Evolutionary conservation across 2,797 vertebrate species (phyloP).

Genomic region (Allobates femoralis): DNA sequence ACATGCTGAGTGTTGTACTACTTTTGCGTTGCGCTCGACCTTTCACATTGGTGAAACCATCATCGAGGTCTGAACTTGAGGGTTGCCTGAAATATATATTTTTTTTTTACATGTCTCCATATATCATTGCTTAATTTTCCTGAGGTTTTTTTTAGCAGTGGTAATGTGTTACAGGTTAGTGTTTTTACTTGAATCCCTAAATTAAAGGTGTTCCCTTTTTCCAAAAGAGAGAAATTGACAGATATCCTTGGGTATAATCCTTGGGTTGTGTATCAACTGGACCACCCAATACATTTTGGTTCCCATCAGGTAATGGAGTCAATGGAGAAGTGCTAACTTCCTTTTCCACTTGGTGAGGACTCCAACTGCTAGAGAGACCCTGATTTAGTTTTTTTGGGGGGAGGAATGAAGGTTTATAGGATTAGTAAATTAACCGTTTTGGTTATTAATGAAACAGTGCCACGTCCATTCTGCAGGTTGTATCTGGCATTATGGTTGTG

Average conservation of each 20-base stretch:
- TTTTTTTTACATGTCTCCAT: no score
- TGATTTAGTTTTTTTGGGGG: background rate
- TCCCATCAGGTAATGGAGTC: background rate
- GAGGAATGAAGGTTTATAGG: background rate
- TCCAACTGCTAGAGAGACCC: background rate
- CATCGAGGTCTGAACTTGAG: background rate
- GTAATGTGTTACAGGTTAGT: no score
- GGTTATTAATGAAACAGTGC: background rate
- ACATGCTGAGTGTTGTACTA: no score
- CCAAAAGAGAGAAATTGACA: no score
- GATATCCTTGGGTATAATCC: no score
- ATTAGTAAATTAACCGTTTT: background rate
- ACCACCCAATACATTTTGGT: background rate
- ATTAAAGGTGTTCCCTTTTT: no score
- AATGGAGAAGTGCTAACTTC: background rate
- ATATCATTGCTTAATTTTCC: no score
- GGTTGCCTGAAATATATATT: no score
- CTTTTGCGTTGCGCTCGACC: no score
- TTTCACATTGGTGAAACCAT: no score
- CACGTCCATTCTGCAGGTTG: background rate
- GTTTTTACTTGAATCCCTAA: no score
- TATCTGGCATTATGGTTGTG: background rate
- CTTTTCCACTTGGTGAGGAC: background rate
- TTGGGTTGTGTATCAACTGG: background rate
- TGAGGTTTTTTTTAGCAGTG: no score